Conservation (phyloP, 2,888 invertebrate species). For the Diaphora mendica region DNA sequence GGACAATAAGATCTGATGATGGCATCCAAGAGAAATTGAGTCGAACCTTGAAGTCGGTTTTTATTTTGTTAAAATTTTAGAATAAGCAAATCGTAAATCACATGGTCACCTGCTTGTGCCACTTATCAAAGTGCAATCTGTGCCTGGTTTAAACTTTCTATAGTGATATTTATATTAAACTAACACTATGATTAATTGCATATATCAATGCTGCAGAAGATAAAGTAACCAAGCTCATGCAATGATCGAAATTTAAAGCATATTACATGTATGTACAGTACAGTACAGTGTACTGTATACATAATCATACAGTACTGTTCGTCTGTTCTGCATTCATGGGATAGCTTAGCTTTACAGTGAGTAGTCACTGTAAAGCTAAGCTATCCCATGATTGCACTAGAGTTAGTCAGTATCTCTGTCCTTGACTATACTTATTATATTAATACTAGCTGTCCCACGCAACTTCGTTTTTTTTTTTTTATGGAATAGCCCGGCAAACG, state of each 20-base stretch:
- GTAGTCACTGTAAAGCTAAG: background rate
- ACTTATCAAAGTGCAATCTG: background rate
- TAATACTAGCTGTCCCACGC: no score
- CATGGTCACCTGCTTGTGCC: background rate
- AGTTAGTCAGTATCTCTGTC: no score
- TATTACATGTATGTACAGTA: no score
- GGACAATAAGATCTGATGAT: no score
- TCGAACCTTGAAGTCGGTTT: no score
- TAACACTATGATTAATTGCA: background rate
- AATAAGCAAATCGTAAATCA: background rate
- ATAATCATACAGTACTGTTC: background rate
- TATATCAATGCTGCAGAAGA: background rate
- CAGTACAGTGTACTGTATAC: no score
- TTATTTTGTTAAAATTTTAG: no score
- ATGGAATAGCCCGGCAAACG: no score
- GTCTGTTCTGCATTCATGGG: background rate
- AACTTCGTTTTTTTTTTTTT: no score
- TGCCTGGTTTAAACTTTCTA: background rate
- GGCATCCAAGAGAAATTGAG: no score
- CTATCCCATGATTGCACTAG: no score
- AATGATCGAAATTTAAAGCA: background rate
- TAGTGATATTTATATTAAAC: background rate
- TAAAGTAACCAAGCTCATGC: background rate
- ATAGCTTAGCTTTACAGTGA: background rate
- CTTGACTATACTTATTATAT: no score